These are phyloP conservation scores for Erythrocercus mccallii DNA, from an alignment of 2,113 vertebrate species.

Conservation along the genomic window DNA sequence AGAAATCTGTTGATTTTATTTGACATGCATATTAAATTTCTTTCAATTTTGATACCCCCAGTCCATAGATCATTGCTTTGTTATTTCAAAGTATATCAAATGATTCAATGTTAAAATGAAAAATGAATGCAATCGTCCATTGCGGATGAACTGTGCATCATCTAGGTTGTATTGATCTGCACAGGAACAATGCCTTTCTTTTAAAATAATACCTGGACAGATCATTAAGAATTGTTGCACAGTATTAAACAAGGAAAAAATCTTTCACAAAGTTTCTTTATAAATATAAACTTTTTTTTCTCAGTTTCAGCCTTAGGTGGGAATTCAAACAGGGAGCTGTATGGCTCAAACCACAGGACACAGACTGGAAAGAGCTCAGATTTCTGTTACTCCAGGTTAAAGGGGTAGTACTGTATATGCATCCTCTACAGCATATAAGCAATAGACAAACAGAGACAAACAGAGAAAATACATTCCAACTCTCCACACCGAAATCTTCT, in stretches of 20 bases:
- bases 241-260: background rate
- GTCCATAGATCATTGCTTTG: conserved; percentile 28
- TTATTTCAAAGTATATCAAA: conserved; percentile 51
- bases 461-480: conserved; percentile 11
- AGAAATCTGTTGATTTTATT: background rate
- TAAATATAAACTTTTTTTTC: background rate
- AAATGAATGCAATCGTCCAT: conserved; percentile 22
- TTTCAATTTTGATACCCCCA: conserved; percentile 24
- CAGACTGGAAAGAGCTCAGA: background rate
- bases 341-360: background rate
- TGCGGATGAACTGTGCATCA: conserved; percentile 46
- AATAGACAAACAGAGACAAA: background rate
- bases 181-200: conserved; percentile 31
- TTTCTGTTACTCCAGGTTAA: background rate
- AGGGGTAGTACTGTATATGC: background rate
- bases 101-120: conserved; percentile 40
- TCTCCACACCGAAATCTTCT: background rate
- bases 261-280: background rate
- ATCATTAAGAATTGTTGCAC: conserved; percentile 38
- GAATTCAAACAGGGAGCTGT: background rate
- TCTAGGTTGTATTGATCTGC: conserved; percentile 4
- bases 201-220: conserved; percentile 12
- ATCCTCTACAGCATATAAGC: background rate
- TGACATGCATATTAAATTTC: conserved; percentile 5
- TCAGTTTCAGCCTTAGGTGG: background rate